Evolutionary conservation across 2,888 invertebrate species (phyloP).

Genomic region (Balanococcus diminutus): DNA sequence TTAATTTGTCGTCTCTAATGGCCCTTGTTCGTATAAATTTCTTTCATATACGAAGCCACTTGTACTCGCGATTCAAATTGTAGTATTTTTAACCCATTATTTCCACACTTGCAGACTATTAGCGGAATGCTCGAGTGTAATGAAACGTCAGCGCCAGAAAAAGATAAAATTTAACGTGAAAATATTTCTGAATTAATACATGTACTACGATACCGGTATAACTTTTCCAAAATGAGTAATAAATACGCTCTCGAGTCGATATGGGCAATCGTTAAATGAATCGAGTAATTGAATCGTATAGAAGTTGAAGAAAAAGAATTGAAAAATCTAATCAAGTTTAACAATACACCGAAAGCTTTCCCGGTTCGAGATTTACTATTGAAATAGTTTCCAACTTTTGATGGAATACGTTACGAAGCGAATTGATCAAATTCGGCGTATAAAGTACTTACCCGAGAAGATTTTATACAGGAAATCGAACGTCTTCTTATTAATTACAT

Average conservation of each 20-base stretch:
- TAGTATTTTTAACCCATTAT: neutral
- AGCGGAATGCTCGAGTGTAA: neutral
- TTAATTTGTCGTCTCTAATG: neutral
- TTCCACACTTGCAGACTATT: neutral
- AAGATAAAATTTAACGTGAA: no score
- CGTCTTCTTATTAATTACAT: neutral
- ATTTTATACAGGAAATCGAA: neutral
- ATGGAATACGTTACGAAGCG: neutral
- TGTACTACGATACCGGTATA: neutral
- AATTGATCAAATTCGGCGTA: neutral
- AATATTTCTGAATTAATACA: neutral
- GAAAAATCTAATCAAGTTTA: neutral
- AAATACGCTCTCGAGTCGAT: neutral
- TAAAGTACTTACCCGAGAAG: neutral
- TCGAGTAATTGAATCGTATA: neutral
- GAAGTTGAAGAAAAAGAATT: neutral
- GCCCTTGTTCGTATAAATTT: neutral
- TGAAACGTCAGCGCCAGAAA: neutral
- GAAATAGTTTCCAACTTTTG: neutral
- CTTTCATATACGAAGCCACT: neutral
- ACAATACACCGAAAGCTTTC: neutral
- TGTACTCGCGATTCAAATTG: neutral
- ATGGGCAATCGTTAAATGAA: neutral
- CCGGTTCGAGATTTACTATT: neutral
- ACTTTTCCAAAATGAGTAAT: neutral